Conservation (phyloP, 2,113 vertebrate species). For the Eurypyga helias region DNA sequence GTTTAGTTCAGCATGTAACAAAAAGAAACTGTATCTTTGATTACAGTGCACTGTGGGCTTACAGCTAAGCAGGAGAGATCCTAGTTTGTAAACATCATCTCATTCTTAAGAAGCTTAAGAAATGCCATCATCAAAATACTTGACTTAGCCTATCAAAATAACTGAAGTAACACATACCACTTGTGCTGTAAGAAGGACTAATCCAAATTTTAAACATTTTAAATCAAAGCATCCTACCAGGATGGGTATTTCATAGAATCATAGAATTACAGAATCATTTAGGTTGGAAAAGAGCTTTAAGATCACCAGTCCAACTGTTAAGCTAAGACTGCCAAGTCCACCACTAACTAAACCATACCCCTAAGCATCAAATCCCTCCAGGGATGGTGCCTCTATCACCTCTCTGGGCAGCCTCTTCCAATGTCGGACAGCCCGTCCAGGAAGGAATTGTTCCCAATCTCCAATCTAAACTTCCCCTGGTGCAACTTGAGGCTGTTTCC, state of each 20-base stretch:
- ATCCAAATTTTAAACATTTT: neutral
- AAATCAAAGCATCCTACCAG: neutral
- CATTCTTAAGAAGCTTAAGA: slow-evolving; percentile 42
- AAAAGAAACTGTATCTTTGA: neutral
- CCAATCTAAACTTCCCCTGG: too few relatives aligned
- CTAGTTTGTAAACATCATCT: slow-evolving; percentile 25
- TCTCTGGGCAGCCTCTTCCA: too few relatives aligned
- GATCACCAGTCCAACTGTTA: too few relatives aligned
- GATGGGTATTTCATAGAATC: neutral
- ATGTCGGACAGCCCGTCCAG: too few relatives aligned
- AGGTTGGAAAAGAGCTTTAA: too few relatives aligned
- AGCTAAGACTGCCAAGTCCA: too few relatives aligned
- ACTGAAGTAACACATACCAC: neutral
- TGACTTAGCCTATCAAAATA: neutral
- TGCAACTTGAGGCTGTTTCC: too few relatives aligned
- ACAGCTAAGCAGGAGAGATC: slow-evolving; percentile 12
- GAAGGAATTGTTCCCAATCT: too few relatives aligned
- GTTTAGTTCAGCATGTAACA: neutral
- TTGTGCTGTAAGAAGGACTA: neutral
- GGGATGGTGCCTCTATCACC: too few relatives aligned
- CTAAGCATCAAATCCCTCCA: too few relatives aligned
- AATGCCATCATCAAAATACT: neutral
- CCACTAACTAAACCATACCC: too few relatives aligned
- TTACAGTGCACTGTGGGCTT: neutral
- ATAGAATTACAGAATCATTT: too few relatives aligned